These are phyloP conservation scores for Temnothorax curvispinosus DNA, from an alignment of 1,140 invertebrate genomes.

Conservation along the genomic window DNA sequence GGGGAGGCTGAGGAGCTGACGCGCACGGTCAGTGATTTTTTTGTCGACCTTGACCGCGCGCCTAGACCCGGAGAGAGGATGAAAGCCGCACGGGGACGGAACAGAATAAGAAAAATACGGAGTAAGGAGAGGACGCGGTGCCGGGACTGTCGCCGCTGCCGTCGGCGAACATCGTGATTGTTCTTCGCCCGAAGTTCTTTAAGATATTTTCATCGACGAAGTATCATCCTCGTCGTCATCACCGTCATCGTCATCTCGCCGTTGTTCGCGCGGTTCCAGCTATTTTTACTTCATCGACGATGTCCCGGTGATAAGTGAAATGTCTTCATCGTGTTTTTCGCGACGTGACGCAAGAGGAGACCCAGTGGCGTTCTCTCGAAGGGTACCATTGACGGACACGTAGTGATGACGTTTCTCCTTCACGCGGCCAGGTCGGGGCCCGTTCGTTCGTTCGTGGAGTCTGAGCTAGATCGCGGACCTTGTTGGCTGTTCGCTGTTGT, in stretches of 20 bases:
- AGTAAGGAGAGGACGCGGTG: background rate
- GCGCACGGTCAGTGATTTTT: conserved; percentile 42
- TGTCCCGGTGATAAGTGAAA: conserved; percentile 37
- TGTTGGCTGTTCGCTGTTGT: conserved; percentile 57
- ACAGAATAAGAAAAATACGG: background rate
- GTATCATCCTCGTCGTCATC: background rate
- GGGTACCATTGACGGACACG: conserved; percentile 2
- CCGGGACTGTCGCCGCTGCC: background rate
- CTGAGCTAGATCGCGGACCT: background rate
- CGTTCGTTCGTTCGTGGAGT: conserved; percentile 49
- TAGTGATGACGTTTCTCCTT: conserved; percentile 44
- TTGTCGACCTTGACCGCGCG: conserved; percentile 52
- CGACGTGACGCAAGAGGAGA: conserved; percentile 8
- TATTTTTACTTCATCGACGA: conserved; percentile 11
- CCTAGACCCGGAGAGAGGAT: conserved; percentile 26
- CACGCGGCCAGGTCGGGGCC: conserved; percentile 26
- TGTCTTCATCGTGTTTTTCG: background rate
- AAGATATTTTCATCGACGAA: background rate
- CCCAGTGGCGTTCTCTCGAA: conserved; percentile 52
- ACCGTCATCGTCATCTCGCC: background rate
- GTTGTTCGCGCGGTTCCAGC: background rate
- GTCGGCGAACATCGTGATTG: conserved; percentile 7
- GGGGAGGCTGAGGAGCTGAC: conserved; percentile 79
- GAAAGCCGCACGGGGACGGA: background rate
- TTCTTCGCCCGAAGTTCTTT: background rate